Evolutionary conservation across 2,113 vertebrate species (phyloP).

Genomic region (Fukomys damarensis): DNA sequence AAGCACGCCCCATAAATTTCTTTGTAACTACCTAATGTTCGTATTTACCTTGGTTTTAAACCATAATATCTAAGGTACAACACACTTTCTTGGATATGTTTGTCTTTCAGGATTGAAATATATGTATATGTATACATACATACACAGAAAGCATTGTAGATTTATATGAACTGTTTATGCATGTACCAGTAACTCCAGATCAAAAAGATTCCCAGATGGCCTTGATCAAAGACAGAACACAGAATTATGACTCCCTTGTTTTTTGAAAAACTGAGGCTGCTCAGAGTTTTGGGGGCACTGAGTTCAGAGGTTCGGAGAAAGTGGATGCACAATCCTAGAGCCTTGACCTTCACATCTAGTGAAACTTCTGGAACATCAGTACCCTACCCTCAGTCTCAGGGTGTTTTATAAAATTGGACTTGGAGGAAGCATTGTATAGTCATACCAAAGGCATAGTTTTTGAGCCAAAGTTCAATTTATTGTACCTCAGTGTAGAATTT

Average conservation of each 20-base stretch:
- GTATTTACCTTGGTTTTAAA: not conserved
- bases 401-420: not conserved
- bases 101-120: conserved; percentile 89
- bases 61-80: not conserved
- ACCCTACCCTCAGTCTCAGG: not conserved
- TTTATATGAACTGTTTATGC: conserved; percentile 84
- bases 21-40: not conserved
- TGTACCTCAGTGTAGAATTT: no score
- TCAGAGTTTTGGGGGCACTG: not conserved
- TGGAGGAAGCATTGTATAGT: not conserved
- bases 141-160: conserved; percentile 87
- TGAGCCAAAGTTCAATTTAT: not conserved
- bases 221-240: conserved; percentile 80
- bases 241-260: conserved; percentile 85
- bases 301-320: not conserved
- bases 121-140: no score
- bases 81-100: conserved; percentile 25
- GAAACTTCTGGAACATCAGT: not conserved
- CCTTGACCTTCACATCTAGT: not conserved
- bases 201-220: conserved; percentile 78
- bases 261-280: conserved; percentile 86
- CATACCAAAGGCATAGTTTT: no score
- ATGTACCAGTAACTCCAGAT: conserved; percentile 62
- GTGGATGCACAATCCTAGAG: not conserved
- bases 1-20: not conserved